These are phyloP conservation scores for Crotalus viridis DNA, from an alignment of 2,113 vertebrate genomes.

Conservation along the genomic window DNA sequence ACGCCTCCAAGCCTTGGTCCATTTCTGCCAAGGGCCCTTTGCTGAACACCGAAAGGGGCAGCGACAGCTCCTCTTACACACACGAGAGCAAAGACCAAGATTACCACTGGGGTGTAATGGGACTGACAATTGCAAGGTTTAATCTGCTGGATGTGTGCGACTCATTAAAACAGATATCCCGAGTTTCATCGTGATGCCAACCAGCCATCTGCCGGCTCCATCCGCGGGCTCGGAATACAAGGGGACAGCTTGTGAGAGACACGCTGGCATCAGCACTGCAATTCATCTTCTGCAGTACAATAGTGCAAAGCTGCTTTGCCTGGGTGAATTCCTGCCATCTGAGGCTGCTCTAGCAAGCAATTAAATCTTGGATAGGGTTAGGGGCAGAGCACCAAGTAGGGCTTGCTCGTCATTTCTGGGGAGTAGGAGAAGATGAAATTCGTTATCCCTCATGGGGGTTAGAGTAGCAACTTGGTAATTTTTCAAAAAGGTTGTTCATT, in stretches of 20 bases:
- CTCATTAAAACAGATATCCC: constrained; percentile 72
- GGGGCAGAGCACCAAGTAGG: not conserved
- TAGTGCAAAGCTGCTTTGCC: constrained; percentile 37
- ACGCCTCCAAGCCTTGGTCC: not conserved
- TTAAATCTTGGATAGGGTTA: not conserved
- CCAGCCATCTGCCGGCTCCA: constrained; percentile 70
- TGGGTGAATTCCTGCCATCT: constrained; percentile 41
- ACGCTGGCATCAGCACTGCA: constrained; percentile 39
- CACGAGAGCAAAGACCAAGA: constrained; percentile 52
- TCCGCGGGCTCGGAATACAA: constrained; percentile 52
- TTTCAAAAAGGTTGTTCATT: not conserved
- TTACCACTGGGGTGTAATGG: constrained; percentile 45
- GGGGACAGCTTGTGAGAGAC: constrained; percentile 57
- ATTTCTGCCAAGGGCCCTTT: constrained; percentile 38
- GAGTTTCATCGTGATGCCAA: constrained; percentile 71
- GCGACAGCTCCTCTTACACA: constrained; percentile 2
- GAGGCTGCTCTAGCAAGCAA: not conserved
- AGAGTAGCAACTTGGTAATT: constrained; percentile 31
- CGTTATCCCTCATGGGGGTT: not conserved
- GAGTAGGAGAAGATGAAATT: not conserved
- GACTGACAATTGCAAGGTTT: constrained; percentile 58
- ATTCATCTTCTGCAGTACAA: constrained; percentile 49
- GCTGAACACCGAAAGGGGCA: not conserved
- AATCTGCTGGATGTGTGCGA: constrained; percentile 64
- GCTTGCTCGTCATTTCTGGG: not conserved